These are phyloP conservation scores for Oikopleura albicans DNA, from an alignment of 23 tunicate genomes.

Conservation along the genomic window DNA sequence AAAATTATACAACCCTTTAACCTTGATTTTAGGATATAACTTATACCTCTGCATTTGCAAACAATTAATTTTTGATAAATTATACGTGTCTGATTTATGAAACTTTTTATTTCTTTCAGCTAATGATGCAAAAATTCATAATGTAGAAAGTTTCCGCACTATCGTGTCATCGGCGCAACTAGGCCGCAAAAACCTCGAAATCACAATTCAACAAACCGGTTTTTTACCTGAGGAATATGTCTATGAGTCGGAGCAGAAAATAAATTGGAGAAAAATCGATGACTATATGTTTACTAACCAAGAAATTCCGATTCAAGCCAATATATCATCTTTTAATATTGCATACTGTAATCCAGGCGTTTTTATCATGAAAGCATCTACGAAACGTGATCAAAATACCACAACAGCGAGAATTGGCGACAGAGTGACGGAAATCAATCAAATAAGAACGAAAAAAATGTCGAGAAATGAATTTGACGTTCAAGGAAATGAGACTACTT, in stretches of 20 bases:
- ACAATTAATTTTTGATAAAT: too few relatives aligned
- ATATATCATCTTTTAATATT: background rate
- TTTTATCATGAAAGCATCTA: background rate
- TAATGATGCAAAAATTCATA: background rate
- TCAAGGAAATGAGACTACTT: background rate
- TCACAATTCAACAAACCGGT: background rate
- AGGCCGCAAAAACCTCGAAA: background rate
- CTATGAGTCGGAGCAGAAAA: background rate
- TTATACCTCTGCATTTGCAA: too few relatives aligned
- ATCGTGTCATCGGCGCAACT: background rate
- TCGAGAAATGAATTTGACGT: background rate
- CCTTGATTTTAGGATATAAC: too few relatives aligned
- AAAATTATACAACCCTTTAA: too few relatives aligned
- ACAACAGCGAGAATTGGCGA: slow-evolving; percentile 7
- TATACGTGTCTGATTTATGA: too few relatives aligned
- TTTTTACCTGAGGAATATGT: background rate
- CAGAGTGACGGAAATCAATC: slow-evolving; percentile 6
- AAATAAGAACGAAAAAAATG: background rate
- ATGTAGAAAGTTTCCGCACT: background rate
- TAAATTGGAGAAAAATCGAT: background rate
- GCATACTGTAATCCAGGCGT: background rate
- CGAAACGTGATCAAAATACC: background rate
- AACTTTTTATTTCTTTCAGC: too few relatives aligned
- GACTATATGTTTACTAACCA: background rate
- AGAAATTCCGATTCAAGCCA: background rate